A percentile compares a stretch with the other conserved stretches of the same genome.
Conservation (phyloP, 2,888 invertebrate genomes). For the Zonitis immaculata region DNA sequence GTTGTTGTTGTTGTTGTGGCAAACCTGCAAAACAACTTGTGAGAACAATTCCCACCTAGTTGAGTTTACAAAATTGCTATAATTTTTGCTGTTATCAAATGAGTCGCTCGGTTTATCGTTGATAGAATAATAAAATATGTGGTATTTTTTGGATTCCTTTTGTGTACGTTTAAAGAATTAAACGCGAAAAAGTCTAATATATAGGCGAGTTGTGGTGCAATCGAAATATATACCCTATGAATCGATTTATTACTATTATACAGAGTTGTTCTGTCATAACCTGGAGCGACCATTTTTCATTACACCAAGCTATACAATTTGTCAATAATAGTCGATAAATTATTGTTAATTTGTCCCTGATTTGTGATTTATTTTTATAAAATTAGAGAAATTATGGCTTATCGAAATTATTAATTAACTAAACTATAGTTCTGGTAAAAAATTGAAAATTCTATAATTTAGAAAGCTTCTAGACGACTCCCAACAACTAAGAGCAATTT, state of each 20-base stretch:
- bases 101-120: too few species aligned
- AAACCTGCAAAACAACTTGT: background rate
- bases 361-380: slow-evolving; percentile 40
- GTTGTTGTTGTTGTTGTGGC: background rate
- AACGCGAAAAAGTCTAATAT: too few species aligned
- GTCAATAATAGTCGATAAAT: slow-evolving; percentile 8
- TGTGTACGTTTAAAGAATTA: too few species aligned
- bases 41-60: too few species aligned
- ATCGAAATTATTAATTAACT: background rate
- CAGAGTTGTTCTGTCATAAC: background rate
- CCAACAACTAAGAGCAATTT: too few species aligned
- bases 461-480: too few species aligned
- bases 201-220: background rate
- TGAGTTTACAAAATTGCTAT: too few species aligned
- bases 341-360: slow-evolving; percentile 5
- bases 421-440: too few species aligned
- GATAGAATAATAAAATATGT: too few species aligned
- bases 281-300: slow-evolving; percentile 3
- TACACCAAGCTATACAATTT: slow-evolving; percentile 9
- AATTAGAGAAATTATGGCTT: background rate
- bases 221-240: background rate
- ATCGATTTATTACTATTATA: background rate
- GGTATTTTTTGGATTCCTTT: too few species aligned
- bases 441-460: too few species aligned
- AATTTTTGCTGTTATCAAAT: too few species aligned